A percentile compares a stretch with the other conserved stretches of the same genome.
phyloP scores from a whole-genome alignment of 2,888 invertebrate species.

The Biston stratarius region DNA sequence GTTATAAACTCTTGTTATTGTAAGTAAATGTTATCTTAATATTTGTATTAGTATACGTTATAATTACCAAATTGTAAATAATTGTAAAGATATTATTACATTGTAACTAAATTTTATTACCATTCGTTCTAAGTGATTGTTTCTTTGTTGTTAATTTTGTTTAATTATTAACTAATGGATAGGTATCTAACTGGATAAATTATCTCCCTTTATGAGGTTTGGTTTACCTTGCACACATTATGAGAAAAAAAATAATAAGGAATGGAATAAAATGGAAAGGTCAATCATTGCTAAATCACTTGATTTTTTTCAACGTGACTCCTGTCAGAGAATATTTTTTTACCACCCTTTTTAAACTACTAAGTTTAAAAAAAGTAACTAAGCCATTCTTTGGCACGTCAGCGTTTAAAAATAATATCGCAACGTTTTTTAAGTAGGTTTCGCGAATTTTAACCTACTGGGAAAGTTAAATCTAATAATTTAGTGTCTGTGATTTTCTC shows the following conservation, averaged over 20 bases:
- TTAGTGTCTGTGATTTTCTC: no score
- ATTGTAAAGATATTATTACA: constrained; percentile 84
- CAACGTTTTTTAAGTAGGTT: no score
- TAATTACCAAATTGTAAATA: constrained; percentile 84
- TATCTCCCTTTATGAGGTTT: constrained; percentile 2
- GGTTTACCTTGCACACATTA: background rate
- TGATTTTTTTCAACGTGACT: no score
- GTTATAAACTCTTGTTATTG: constrained; percentile 75
- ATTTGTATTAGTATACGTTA: constrained; percentile 83
- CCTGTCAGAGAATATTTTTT: no score
- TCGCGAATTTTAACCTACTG: no score
- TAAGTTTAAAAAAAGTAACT: no score
- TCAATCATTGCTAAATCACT: no score
- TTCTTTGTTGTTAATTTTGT: constrained; percentile 82
- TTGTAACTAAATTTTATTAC: constrained; percentile 84
- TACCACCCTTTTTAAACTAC: no score
- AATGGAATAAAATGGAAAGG: no score
- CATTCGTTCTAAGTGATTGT: constrained; percentile 84
- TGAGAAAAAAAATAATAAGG: background rate
- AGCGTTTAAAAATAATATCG: no score
- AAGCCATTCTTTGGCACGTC: no score
- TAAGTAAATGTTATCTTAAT: constrained; percentile 76
- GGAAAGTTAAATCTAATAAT: no score
- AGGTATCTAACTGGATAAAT: constrained; percentile 34
- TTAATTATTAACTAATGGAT: constrained; percentile 69